These are phyloP conservation scores for Euglossa dilemma DNA, from an alignment of 1,140 invertebrate species.

Conservation along the genomic window DNA sequence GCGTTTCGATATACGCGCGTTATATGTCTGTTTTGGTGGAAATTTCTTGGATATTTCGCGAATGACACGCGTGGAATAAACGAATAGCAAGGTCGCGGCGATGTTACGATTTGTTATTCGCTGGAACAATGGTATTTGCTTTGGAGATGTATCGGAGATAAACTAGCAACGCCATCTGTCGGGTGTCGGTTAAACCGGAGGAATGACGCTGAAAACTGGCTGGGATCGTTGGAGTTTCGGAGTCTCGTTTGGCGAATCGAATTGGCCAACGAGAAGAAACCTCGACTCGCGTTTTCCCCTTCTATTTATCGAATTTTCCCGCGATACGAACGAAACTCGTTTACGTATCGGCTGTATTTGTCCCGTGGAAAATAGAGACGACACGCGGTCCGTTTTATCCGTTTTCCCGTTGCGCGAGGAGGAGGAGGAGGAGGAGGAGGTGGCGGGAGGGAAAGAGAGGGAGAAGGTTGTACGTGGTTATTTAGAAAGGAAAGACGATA, in stretches of 20 bases:
- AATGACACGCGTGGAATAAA: neutral
- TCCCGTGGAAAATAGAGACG: neutral
- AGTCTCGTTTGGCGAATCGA: neutral
- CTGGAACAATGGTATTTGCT: neutral
- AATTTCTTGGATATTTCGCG: neutral
- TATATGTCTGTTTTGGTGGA: neutral
- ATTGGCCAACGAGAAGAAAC: neutral
- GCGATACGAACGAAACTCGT: neutral
- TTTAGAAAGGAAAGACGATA: neutral
- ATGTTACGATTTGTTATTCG: conserved; percentile 10
- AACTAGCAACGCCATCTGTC: conserved; percentile 55
- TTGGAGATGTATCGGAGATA: neutral
- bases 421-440: no score
- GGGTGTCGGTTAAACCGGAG: neutral
- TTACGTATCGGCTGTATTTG: neutral
- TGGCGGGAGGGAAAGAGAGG: neutral
- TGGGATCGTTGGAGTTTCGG: neutral
- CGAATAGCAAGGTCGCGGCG: no score
- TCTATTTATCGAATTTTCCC: neutral
- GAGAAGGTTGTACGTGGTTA: neutral
- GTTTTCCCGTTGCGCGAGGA: no score
- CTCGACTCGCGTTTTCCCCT: neutral
- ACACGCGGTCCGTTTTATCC: neutral
- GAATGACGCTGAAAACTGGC: neutral
- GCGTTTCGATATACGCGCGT: neutral